Base-by-base conservation (phyloP, 2,797 vertebrate genomes). In the Typhlichthys eigenmanni region DNA sequence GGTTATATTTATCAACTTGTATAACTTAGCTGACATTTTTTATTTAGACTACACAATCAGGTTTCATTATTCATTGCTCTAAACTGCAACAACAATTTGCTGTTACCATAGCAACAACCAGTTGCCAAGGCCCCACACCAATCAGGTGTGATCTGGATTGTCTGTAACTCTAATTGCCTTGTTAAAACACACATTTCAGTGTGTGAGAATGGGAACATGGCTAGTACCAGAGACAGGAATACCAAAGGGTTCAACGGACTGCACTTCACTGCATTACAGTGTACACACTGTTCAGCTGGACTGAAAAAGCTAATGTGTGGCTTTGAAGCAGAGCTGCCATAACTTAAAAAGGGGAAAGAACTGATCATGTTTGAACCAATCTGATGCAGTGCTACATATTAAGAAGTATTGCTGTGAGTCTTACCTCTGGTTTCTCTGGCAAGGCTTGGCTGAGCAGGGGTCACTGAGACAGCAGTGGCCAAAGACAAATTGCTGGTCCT, bases 401-500 rank as follows among this genome's bases (percentile, higher is more conserved):
- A 5, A 8, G 34, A 38, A 5, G 34, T 38, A 38, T 38, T 38
- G 34, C 5, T 38, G 34, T 38, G 34, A 38, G 3, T 24, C 75
- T 89, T 83, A 98, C 97, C 96, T 98, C 84, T 98, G 95, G 83
- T 87, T 94, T 80, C 93, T 95, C 14, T 79, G 89, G 70, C 97
- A 99, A 62, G 92, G 94, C 68, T 95, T 95, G 55, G 85, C 87
- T 57, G 88, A 82, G 65, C 97, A 99, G 6, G 95, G 94, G 76
- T 96, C 93, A 62, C 91, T 95, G 71, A 89, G 92, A 62, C 92
- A 88, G 74, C 96, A 99, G 0, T 92, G 92, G 62, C 97, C 97
- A 60, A 95, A 99, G 64, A 95, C 90, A 87, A 97, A 98, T 47
- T 98, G 94, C 49, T 91, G 90, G 85, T 98, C 96, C 66, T 92